Evolutionary conservation across 2,113 vertebrate genomes (phyloP).

Genomic region (Nannobrachium achirus): DNA sequence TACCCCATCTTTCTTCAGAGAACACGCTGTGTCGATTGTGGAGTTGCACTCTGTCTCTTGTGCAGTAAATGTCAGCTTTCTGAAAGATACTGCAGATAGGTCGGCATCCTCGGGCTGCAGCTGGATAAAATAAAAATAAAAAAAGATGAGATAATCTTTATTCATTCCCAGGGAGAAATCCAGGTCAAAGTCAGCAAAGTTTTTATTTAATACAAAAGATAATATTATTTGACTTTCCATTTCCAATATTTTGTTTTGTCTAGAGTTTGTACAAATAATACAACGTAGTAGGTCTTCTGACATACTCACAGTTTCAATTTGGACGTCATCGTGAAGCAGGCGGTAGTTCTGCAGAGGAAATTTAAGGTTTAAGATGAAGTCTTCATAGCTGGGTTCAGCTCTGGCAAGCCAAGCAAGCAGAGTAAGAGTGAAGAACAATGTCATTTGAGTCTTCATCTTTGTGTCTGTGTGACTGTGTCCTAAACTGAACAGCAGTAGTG

Average conservation of each 20-base stretch:
- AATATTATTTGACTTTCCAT: background rate
- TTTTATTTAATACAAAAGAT: too few relatives aligned
- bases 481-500: background rate
- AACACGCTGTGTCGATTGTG: background rate
- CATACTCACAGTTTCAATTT: slow-evolving; percentile 22
- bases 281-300: background rate
- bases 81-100: slow-evolving; percentile 7
- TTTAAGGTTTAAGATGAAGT: background rate
- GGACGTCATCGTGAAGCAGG: slow-evolving; percentile 2
- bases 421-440: background rate
- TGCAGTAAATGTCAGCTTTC: slow-evolving; percentile 10
- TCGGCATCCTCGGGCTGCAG: slow-evolving; percentile 3
- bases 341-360: slow-evolving; percentile 9
- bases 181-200: background rate
- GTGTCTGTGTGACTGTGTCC: too few relatives aligned
- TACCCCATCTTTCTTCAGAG: slow-evolving; percentile 22
- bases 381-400: slow-evolving; percentile 10
- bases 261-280: background rate
- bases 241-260: background rate
- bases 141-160: background rate
- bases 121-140: background rate
- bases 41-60: slow-evolving; percentile 15
- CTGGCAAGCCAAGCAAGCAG: background rate
- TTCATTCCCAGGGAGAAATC: background rate
- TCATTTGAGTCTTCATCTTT: slow-evolving; percentile 16